Base-by-base conservation (phyloP, 2,113 vertebrate genomes). In the Xenopus tropicalis region DNA sequence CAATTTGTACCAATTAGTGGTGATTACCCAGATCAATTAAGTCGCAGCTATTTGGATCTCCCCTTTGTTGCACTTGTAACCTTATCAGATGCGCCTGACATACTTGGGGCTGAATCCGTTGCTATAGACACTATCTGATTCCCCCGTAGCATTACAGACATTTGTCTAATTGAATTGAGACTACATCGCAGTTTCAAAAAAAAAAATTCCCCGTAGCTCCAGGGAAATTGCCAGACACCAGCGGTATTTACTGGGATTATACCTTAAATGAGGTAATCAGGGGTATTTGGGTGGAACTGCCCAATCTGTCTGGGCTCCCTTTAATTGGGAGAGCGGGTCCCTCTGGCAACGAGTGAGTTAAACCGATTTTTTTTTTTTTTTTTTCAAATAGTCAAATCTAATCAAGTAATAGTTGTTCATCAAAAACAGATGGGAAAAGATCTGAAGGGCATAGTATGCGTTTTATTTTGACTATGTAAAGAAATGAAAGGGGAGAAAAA, bases 141-240 rank as follows among this genome's bases (percentile, higher is more conserved):
- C 59, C 71, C 65, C 56, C 25, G 48, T 48, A 52, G 72, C 56
- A 74, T 61, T 74, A 68, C 61, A 44, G 59, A 52, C 64, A 74
- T 74, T 74, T 67, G 72, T 56, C 43, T 68, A 74, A 74, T 74
- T 67, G 72, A 67, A 68, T 68, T 74, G 64, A 59, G 65, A 42
- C 56, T 21, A 74, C 46, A 61, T 56, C 29, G n/a, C 56, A 24
- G 57, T 61, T 70, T 70, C 12, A 54, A 62, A 52, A 51, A 69
- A 52, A 61, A 42, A 61, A 69, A 61, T 52, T 51, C 62, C 65
- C 48, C 22, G 58, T 75, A 75, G 66, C 72, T 68, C 43, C 24
- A 67, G 64, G 72, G 66, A 75, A 44, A 20, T 22, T 57, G 56
- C 23, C 23, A 73, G 63, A 73, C 58, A 63, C 24, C 6, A 62